Evolutionary conservation across 2,113 vertebrate species (phyloP).

Genomic region (Notechis scutatus): DNA sequence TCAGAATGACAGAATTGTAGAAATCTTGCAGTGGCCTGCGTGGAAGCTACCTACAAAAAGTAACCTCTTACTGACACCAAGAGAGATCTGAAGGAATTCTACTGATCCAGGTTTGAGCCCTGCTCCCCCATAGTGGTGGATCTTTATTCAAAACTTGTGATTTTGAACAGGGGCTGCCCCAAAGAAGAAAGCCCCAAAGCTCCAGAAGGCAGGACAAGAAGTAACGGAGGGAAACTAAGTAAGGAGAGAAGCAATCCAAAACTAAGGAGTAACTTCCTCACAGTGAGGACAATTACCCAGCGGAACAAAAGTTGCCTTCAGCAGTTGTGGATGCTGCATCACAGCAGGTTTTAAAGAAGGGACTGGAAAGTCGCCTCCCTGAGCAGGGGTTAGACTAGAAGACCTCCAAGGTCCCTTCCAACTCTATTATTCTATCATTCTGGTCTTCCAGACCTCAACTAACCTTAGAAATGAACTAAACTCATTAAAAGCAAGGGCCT

Average conservation of each 20-base stretch:
- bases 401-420: neutral
- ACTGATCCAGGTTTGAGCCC: neutral
- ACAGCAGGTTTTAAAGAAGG: neutral
- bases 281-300: neutral
- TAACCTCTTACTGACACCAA: neutral
- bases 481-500: neutral
- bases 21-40: neutral
- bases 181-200: neutral
- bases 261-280: neutral
- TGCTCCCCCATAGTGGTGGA: neutral
- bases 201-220: neutral
- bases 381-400: neutral
- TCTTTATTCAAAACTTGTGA: neutral
- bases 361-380: neutral
- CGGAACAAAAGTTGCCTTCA: neutral
- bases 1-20: neutral
- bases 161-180: neutral
- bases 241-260: neutral
- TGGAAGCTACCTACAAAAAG: neutral
- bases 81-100: neutral
- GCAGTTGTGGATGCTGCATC: neutral
- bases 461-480: neutral
- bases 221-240: neutral
- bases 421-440: neutral
- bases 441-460: neutral